Base-by-base conservation (phyloP, 1,140 invertebrate genomes). In the Archivesica marissinica region DNA sequence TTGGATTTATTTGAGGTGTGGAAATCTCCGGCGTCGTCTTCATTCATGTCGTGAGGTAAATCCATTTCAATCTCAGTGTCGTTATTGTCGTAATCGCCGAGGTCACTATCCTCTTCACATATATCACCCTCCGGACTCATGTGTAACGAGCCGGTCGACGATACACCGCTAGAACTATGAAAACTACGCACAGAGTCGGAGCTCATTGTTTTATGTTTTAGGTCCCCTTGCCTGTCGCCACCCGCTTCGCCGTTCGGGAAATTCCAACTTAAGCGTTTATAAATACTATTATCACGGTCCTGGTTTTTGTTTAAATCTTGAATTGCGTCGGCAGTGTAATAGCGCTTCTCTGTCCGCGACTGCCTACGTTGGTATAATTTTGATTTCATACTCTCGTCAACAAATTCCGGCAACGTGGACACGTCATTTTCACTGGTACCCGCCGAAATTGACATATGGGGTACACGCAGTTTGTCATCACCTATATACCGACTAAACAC, bases 231-330 rank as follows among this genome's bases (percentile, higher is more conserved):
- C 44, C 87, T 87, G 17, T 90, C 89, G 23, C 89, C 81, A 76
- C 81, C 91, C 91, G 87, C 93, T 92, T 81, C 92, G 6, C 86
- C 85, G n/a, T 88, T 89, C 30, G 95, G 95, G 87, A 95, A 95
- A 92, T 96, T 96, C 96, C 95, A 96, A 17, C 96, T 96, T 20
- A 96, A 92, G 35, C 96, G 93, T 93, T 96, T 96, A 89, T 96
- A 95, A 81, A 96, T 96, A 75, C 94, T 95, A 30, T 94, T 92
- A 92, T 96, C 96, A 90, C 92, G 90, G 72, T 92, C 87, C 54
- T 92, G 87, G 30, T 86, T 64, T 78, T 85, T 95, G 92, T 96
- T 96, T 47, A 96, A 94, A 89, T 96, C 95, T 91, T 96, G 96
- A 75, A 96, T 96, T 23, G 95, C 94, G 80, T 96, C 96, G 6